Percentiles rank a stretch among this genome's conserved stretches.
Conservation (phyloP, 2,797 vertebrate species). For the Malacoraja senta region DNA sequence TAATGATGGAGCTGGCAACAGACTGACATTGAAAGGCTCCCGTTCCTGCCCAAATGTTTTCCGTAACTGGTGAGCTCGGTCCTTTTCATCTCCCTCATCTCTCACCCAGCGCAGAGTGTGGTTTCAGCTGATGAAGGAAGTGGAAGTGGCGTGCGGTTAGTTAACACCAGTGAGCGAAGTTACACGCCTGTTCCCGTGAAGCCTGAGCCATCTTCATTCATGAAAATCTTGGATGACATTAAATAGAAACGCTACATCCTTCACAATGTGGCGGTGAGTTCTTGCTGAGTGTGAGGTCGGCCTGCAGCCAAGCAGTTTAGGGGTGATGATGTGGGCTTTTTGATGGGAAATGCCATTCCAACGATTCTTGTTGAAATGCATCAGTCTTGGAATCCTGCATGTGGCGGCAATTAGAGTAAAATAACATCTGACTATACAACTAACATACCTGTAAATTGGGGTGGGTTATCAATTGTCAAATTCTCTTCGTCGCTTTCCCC, state of each 20-base stretch:
- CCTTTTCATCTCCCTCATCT: background rate
- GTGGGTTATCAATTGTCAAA: background rate
- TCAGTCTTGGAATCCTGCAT: background rate
- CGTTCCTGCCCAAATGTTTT: background rate
- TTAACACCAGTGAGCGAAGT: background rate
- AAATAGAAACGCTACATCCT: background rate
- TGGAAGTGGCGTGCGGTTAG: background rate
- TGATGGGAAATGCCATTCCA: background rate
- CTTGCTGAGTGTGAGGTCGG: background rate
- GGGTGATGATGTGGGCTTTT: no score
- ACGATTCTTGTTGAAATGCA: background rate
- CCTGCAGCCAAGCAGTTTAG: background rate
- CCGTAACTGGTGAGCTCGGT: background rate
- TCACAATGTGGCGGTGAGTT: background rate
- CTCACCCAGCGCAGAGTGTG: background rate
- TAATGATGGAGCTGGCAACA: background rate
- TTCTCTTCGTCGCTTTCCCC: background rate
- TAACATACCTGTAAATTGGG: background rate
- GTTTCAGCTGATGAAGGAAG: conserved; percentile 28
- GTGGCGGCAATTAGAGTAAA: background rate
- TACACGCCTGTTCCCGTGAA: background rate
- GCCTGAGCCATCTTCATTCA: background rate
- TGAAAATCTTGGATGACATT: background rate
- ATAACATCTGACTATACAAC: background rate
- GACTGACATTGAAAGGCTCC: background rate